These are phyloP conservation scores for Unio pictorum DNA, from an alignment of 2,888 invertebrate species.

Conservation along the genomic window DNA sequence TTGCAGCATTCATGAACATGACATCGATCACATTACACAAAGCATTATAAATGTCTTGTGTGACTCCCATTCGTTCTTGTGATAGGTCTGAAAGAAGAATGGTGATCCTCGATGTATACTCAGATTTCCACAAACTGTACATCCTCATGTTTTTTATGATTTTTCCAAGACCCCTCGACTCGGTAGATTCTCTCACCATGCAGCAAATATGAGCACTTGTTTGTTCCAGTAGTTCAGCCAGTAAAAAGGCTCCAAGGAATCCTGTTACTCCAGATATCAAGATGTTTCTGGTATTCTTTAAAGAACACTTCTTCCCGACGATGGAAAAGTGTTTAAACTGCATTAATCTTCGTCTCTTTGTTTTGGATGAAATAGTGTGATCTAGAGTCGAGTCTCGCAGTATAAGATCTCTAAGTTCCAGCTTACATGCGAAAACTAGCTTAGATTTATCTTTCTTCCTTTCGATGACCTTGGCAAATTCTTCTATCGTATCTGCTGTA, in stretches of 20 bases:
- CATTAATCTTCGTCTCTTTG: slow-evolving; percentile 28
- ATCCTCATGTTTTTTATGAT: slow-evolving; percentile 47
- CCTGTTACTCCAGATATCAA: slow-evolving; percentile 51
- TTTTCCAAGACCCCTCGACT: slow-evolving; percentile 42
- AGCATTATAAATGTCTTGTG: slow-evolving; percentile 42
- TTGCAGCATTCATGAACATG: slow-evolving; percentile 51
- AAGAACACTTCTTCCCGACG: slow-evolving; percentile 16
- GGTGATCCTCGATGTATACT: slow-evolving; percentile 38
- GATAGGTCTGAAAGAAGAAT: slow-evolving; percentile 50
- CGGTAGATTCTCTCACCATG: slow-evolving; percentile 50
- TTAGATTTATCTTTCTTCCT: slow-evolving; percentile 24
- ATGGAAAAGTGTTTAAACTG: slow-evolving; percentile 25
- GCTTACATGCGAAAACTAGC: slow-evolving; percentile 12
- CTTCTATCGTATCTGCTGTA: slow-evolving; percentile 31
- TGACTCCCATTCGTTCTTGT: slow-evolving; percentile 43
- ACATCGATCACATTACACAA: slow-evolving; percentile 42
- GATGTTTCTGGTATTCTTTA: slow-evolving; percentile 39
- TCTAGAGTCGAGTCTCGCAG: slow-evolving; percentile 38
- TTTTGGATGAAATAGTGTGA: slow-evolving; percentile 16
- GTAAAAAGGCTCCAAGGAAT: slow-evolving; percentile 48
- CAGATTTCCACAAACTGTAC: slow-evolving; percentile 47
- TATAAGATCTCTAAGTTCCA: slow-evolving; percentile 35
- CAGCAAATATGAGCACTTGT: slow-evolving; percentile 46
- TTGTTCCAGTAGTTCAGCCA: slow-evolving; percentile 45
- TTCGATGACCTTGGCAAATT: slow-evolving; percentile 23